Evolutionary conservation across 2,888 invertebrate genomes (phyloP), one percentile per base, ranked within the genome.

Genomic region (Germaria angustata): DNA sequence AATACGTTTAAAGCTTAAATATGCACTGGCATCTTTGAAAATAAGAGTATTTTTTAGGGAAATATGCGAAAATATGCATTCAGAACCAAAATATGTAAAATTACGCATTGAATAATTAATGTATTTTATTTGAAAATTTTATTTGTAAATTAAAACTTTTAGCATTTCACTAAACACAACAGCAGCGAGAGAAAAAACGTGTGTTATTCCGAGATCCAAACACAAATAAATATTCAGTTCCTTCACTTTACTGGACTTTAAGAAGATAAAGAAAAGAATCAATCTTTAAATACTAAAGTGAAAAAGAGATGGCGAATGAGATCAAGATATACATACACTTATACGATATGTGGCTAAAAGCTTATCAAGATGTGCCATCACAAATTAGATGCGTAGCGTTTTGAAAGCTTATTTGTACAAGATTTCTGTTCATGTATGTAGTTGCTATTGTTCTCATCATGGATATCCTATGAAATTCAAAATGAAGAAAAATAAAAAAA

Each of bases 381-480:
- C 84, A 84, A 84, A 84, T 84, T 84, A 84, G 80, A 84, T 84
- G 78, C 81, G 76, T 73, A 71, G 77, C 78, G 69, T 65, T 83
- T 79, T 83, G 80, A 83, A 76, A 75, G 76, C 82, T 80, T 77
- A 84, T 84, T 84, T 84, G 82, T 84, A 82, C 69, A 66, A 73
- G 72, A 73, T 73, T 66, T 80, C 72, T 53, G 73, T 73, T 73
- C 22, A 51, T 44, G 46, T 20, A 51, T 44, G 46, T 20, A 20
- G 15, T 61, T 36, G 20, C 15, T 71, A 55, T 28, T 46, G 15
- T 49, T 59, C 75, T 24, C 57, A 49, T n/a, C 66, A 59, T 59
- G 76, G 51, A 76, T 68, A 59, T 68, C 51, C 39, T 34, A 77
- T 44, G 32, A 77, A 79, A 41, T 36, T 20, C 41, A 15, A 65